A percentile compares a stretch with the other conserved stretches of the same genome.
Conservation (phyloP, 1,140 invertebrate genomes). For the Latrodectus geometricus region DNA sequence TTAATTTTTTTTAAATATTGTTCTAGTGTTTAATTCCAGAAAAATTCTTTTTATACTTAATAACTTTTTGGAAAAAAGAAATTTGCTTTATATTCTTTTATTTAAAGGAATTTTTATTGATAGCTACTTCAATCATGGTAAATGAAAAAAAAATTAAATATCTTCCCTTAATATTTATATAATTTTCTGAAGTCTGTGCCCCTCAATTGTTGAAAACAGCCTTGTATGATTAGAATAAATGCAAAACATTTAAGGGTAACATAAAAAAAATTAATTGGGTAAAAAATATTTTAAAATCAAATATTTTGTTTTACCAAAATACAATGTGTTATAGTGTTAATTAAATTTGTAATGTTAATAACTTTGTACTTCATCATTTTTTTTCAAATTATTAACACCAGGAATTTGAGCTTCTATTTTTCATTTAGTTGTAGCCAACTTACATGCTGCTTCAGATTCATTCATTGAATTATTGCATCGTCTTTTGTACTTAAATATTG, state of each 20-base stretch:
- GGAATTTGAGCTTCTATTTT: background rate
- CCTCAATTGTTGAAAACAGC: background rate
- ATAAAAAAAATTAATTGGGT: background rate
- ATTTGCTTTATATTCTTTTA: too few relatives aligned
- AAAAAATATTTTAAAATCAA: background rate
- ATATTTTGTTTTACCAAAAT: too few relatives aligned
- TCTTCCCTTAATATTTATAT: too few relatives aligned
- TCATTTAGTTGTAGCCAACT: constrained; percentile 32
- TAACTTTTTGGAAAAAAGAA: too few relatives aligned
- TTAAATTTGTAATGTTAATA: background rate
- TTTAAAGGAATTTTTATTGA: too few relatives aligned
- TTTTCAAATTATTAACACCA: background rate
- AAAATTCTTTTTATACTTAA: too few relatives aligned
- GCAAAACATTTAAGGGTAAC: too few relatives aligned
- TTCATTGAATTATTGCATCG: constrained; percentile 52
- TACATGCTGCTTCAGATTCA: constrained; percentile 6
- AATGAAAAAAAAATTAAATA: too few relatives aligned
- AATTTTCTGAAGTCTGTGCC: too few relatives aligned
- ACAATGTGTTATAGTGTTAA: background rate
- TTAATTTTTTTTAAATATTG: too few relatives aligned
- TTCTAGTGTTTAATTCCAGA: too few relatives aligned
- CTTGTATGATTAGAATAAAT: background rate
- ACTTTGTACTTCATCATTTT: background rate
- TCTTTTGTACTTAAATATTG: constrained; percentile 40
- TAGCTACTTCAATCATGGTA: too few relatives aligned